phyloP scores from a whole-genome alignment of 92 coral and sea anemone genomes.

The Bergia sp. region DNA sequence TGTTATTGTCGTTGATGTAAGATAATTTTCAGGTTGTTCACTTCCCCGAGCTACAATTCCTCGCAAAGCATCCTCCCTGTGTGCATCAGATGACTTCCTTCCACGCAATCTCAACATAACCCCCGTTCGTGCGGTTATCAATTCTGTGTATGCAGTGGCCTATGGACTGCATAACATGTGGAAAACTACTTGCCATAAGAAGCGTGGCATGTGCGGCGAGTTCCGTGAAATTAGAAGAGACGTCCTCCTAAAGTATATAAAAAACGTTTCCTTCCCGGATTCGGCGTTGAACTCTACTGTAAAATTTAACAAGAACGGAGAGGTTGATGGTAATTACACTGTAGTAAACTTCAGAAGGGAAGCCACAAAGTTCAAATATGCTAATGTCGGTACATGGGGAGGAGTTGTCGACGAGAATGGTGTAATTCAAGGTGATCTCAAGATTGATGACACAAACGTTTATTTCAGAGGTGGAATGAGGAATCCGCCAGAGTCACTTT shows the following conservation, averaged over 20 bases:
- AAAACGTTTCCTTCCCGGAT: slow-evolving; percentile 58
- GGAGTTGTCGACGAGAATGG: slow-evolving; percentile 46
- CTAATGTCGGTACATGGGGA: slow-evolving; percentile 51
- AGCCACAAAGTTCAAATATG: slow-evolving; percentile 27
- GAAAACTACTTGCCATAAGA: slow-evolving; percentile 35
- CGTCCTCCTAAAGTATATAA: slow-evolving; percentile 44
- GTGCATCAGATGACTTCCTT: slow-evolving; percentile 29
- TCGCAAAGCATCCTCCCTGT: neutral
- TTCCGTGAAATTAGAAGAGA: slow-evolving; percentile 39
- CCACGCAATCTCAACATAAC: slow-evolving; percentile 52
- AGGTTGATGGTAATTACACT: slow-evolving; percentile 60
- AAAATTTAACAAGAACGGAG: slow-evolving; percentile 52
- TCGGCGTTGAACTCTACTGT: slow-evolving; percentile 51
- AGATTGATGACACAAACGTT: slow-evolving; percentile 30
- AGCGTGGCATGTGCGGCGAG: slow-evolving; percentile 38
- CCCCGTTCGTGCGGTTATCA: slow-evolving; percentile 57
- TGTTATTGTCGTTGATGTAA: no score
- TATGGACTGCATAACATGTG: slow-evolving; percentile 58
- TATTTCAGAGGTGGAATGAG: slow-evolving; percentile 23
- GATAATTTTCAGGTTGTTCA: slow-evolving; percentile 23
- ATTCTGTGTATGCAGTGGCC: slow-evolving; percentile 58
- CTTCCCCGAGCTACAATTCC: slow-evolving; percentile 2
- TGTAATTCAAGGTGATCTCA: slow-evolving; percentile 43
- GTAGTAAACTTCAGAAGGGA: slow-evolving; percentile 48
- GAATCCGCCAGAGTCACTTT: slow-evolving; percentile 43